phyloP scores from a whole-genome alignment of 2,113 vertebrate genomes.

The Phaethornis superciliosus region DNA sequence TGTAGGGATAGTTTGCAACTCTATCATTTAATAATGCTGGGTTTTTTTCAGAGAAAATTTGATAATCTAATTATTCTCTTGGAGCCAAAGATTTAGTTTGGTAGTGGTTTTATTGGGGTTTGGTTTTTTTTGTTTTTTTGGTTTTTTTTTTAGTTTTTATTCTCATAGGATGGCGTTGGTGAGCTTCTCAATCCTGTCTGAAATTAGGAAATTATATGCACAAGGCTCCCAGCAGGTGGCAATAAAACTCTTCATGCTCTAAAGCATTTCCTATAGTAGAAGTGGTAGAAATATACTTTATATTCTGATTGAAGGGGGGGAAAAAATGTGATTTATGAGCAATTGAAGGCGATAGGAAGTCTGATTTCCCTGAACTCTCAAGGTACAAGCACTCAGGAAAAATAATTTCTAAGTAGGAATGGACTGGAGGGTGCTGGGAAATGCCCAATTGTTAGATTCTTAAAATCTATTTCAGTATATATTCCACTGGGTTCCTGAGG shows the following conservation, averaged over 20 bases:
- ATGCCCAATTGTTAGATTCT: not conserved
- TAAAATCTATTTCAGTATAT: not conserved
- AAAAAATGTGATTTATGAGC: not conserved
- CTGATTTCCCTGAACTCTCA: not conserved
- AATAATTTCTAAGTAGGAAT: not conserved
- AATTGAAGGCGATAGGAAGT: not conserved
- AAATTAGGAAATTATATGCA: not conserved
- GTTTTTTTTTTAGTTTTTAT: not conserved
- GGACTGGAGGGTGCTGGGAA: not conserved
- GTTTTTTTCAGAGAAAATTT: not conserved
- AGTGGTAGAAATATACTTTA: not conserved
- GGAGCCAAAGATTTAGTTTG: not conserved
- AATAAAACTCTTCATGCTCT: not conserved
- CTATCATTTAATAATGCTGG: not conserved
- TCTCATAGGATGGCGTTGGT: not conserved
- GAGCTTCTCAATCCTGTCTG: not conserved
- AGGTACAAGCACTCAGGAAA: not conserved
- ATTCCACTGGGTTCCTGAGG: not conserved
- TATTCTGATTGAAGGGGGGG: not conserved
- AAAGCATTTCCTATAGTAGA: not conserved
- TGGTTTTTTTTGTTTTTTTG: too few species aligned
- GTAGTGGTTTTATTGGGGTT: too few species aligned
- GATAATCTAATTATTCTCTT: not conserved
- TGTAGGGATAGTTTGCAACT: not conserved
- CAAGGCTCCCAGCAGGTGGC: slow-evolving; percentile 39